Percentiles rank a stretch among this genome's conserved stretches.
Conservation (phyloP, 2,113 vertebrate genomes). For the Edolisoma coerulescens region DNA sequence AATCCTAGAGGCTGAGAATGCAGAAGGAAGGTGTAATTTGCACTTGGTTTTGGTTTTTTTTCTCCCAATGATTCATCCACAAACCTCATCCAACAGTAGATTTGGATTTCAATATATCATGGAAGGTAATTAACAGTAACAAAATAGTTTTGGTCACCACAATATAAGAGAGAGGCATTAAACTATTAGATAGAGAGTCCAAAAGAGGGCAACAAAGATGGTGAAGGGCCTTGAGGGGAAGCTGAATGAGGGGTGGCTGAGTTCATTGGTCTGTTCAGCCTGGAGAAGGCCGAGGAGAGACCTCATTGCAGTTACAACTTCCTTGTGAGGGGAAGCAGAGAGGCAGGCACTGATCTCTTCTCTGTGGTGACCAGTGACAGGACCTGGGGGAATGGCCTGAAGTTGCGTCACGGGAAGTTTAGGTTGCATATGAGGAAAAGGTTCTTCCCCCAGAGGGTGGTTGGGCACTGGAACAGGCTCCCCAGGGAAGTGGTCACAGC, state of each 20-base stretch:
- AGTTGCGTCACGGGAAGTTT: not conserved
- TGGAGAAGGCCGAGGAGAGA: not conserved
- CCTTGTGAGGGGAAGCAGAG: not conserved
- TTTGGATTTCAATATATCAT: not conserved
- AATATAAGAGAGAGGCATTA: not conserved
- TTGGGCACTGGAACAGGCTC: not conserved
- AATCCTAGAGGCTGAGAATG: not conserved
- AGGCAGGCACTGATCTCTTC: not conserved
- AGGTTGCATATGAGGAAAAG: not conserved
- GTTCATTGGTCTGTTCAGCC: not conserved
- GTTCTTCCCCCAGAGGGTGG: not conserved
- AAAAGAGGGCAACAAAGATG: not conserved
- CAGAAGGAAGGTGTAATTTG: not conserved
- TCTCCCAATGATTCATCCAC: not conserved
- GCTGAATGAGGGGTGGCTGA: not conserved
- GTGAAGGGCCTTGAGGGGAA: not conserved
- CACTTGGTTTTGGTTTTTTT: not conserved
- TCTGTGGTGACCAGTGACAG: not conserved
- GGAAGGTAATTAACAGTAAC: not conserved
- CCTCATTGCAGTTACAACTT: not conserved
- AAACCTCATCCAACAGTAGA: not conserved
- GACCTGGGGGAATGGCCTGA: not conserved
- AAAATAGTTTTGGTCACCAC: not conserved
- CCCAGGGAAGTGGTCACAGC: not conserved
- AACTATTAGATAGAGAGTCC: not conserved